Evolutionary conservation across 92 coral and sea anemone genomes (phyloP).

Genomic region (Chrysogorgia sp.): DNA sequence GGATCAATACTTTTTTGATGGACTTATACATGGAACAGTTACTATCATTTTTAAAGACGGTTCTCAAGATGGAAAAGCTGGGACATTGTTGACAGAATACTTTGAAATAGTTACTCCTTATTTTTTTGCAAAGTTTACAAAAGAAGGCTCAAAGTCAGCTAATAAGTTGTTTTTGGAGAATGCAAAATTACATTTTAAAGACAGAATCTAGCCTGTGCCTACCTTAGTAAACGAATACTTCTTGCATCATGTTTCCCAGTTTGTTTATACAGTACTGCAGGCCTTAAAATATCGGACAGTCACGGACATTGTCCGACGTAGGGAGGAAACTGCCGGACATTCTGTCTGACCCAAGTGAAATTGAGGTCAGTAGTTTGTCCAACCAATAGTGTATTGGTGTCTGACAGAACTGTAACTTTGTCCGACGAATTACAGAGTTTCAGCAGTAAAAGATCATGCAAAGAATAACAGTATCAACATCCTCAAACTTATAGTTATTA

Average conservation of each 20-base stretch:
- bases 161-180: conserved; percentile 23
- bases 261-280: too few species aligned
- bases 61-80: conserved; percentile 15
- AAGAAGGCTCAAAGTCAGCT: conserved; percentile 25
- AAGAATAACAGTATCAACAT: too few species aligned
- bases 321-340: too few species aligned
- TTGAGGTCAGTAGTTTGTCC: too few species aligned
- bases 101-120: conserved; percentile 37
- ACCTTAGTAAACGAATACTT: not conserved
- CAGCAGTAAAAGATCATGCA: too few species aligned
- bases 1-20: conserved; percentile 24
- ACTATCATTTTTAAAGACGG: conserved; percentile 30
- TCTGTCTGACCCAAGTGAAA: too few species aligned
- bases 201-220: not conserved
- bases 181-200: conserved; percentile 31
- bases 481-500: too few species aligned
- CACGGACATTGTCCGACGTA: too few species aligned
- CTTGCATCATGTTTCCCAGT: not conserved
- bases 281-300: too few species aligned
- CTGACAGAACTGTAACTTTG: too few species aligned
- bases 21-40: conserved; percentile 35
- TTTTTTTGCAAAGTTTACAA: conserved; percentile 34
- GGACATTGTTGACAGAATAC: conserved; percentile 19
- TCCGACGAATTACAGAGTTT: too few species aligned
- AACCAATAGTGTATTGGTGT: too few species aligned